Evolutionary conservation across 2,888 invertebrate genomes (phyloP).

Genomic region (Zonitis immaculata): DNA sequence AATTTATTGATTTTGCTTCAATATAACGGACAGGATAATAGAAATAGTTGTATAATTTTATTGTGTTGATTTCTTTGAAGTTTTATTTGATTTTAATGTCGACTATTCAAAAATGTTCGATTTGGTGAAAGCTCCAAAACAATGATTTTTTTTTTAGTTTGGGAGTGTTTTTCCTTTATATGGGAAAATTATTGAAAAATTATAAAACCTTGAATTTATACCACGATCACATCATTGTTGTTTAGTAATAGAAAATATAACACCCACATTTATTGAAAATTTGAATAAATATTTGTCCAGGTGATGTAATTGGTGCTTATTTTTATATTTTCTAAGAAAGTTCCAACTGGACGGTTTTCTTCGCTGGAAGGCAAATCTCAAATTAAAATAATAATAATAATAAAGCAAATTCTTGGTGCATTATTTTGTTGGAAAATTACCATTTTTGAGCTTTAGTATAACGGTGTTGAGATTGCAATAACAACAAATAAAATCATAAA

Average conservation of each 20-base stretch:
- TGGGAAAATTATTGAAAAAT: no score
- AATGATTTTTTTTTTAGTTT: no score
- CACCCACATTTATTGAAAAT: conserved; percentile 10
- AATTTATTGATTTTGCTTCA: no score
- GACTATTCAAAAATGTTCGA: no score
- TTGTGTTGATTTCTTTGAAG: no score
- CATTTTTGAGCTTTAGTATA: conserved; percentile 6
- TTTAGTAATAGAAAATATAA: background rate
- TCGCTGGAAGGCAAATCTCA: background rate
- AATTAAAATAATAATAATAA: background rate
- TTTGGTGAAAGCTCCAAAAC: no score
- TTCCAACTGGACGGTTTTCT: background rate
- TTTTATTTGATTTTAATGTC: no score
- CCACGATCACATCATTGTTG: background rate
- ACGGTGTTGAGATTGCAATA: conserved; percentile 10
- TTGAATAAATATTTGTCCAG: conserved; percentile 14
- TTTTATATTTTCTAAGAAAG: conserved; percentile 9
- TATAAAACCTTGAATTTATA: no score
- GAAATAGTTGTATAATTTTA: no score
- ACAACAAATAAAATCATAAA: no score
- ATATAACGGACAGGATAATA: no score
- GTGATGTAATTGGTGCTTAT: conserved; percentile 10
- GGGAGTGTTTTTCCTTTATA: no score
- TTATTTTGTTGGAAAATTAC: conserved; percentile 1
- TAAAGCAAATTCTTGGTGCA: background rate